These are phyloP conservation scores for Chelon labrosus DNA, from an alignment of 2,797 vertebrate species.

Conservation along the genomic window DNA sequence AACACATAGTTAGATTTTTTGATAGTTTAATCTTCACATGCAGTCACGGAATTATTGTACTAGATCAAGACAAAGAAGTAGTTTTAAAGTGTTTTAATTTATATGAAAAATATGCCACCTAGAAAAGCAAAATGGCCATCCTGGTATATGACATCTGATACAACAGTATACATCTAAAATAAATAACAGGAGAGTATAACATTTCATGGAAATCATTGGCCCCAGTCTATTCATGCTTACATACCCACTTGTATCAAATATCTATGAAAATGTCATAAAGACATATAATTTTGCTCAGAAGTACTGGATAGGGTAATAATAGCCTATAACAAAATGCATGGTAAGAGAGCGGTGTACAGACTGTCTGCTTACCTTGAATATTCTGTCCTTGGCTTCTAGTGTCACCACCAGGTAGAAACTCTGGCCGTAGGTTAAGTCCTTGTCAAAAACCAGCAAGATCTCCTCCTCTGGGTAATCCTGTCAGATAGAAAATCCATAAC, in stretches of 20 bases:
- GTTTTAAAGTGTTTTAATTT: background rate
- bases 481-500: background rate
- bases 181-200: background rate
- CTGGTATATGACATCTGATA: background rate
- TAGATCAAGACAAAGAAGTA: background rate
- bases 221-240: too few relatives aligned
- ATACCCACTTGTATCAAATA: background rate
- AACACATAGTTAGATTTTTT: background rate
- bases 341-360: background rate
- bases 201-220: too few relatives aligned
- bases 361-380: constrained; percentile 84
- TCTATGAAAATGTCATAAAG: background rate
- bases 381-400: constrained; percentile 88
- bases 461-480: constrained; percentile 95
- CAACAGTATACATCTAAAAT: background rate
- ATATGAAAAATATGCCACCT: background rate
- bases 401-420: constrained; percentile 91
- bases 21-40: background rate
- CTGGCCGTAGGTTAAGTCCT: constrained; percentile 87
- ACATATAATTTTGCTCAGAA: background rate
- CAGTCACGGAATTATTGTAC: background rate
- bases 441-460: constrained; percentile 91
- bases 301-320: background rate
- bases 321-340: background rate
- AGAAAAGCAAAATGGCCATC: background rate